Evolutionary conservation across 2,113 vertebrate genomes (phyloP), one percentile per base, ranked within the genome.

Genomic region (Myxocyprinus asiaticus): DNA sequence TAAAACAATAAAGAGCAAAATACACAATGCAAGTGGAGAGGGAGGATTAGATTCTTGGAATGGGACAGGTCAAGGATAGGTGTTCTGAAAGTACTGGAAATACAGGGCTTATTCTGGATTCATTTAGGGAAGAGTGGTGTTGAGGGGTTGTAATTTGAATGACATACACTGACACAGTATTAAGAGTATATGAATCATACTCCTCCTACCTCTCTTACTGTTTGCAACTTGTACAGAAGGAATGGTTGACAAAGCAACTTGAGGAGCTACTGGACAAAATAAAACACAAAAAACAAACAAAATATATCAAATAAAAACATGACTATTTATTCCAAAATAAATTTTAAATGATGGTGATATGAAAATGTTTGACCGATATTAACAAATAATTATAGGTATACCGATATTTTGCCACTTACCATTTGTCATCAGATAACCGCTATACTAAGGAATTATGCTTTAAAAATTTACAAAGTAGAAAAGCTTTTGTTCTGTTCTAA

Each of bases 191-290:
- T 94, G 92, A 96, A 94, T 94, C 91, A 90, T 89, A 93, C 93
- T 92, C 92, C 88, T 96, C 96, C 96, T 97, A 97, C 96, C 95
- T 98, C 96, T 93, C 93, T 97, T 96, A 94, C 95, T 95, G 94
- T 96, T 96, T 94, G 95, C 94, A 96, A 96, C 94, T 92, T 96
- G 94, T 94, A 96, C 94, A 88, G 96, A 94, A 93, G 95, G 94
- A 93, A 95, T 93, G 90, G 96, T 96, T 94, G 96, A 94, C 94
- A 96, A 93, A 91, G 94, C 93, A 95, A 98, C 93, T 89, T 94
- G 96, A 92, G 96, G 94, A 94, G 93, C 92, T 93, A 96, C 95
- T 96, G 90, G 90, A 95, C 86, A 93, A 91, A 93, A 92, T 90
- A 85, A 93, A 94, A 68, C 68, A 88, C 86, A 71, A 85, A 84